Base-by-base conservation (phyloP, 1,140 invertebrate species). In the Panagrolaimus sp. region DNA sequence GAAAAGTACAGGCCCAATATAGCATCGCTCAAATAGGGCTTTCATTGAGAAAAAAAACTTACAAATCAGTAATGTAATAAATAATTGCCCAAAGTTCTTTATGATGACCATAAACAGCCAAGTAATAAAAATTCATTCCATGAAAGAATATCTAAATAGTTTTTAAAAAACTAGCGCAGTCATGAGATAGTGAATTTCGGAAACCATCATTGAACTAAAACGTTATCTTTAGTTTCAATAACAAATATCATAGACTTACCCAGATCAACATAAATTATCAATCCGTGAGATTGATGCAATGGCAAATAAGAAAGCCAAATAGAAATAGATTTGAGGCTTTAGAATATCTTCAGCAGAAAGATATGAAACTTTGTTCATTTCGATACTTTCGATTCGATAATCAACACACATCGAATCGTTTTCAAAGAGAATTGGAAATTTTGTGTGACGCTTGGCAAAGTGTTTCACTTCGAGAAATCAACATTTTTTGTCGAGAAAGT, bases 341-440 rank as follows among this genome's bases (percentile, higher is more conserved):
- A 94, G 94, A 88, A 97, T 94, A 85, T 97, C 92, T 1, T 94
- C 94, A 9, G 94, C 94, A n/a, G 94, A 96, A 17, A 98, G 85
- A 81, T 90, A 98, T 83, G 93, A 96, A 26, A 89, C 88, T 64
- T 87, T 86, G 82, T 95, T 95, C 71, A 89, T 90, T 71, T 87
- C 87, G 8, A 81, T 77, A 52, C 43, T 12, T 71, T 17, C 26
- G 10, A 81, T 75, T n/a, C 75, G 70, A 43, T 80, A 79, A 38
- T 81, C 79, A 12, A 81, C 79, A 21, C 79, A 81, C 14, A 81
- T 79, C 15, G 70, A 65, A 48, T 83, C 77, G 43, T 76, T 79
- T 66, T 73, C n/a, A n/a, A n/a, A n/a, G n/a, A n/a, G n/a, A n/a
- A n/a, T n/a, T n/a, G n/a, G n/a, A n/a, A n/a, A n/a, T n/a, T n/a